phyloP scores from a whole-genome alignment of 2,888 invertebrate species.

The Eupithecia subfuscata region DNA sequence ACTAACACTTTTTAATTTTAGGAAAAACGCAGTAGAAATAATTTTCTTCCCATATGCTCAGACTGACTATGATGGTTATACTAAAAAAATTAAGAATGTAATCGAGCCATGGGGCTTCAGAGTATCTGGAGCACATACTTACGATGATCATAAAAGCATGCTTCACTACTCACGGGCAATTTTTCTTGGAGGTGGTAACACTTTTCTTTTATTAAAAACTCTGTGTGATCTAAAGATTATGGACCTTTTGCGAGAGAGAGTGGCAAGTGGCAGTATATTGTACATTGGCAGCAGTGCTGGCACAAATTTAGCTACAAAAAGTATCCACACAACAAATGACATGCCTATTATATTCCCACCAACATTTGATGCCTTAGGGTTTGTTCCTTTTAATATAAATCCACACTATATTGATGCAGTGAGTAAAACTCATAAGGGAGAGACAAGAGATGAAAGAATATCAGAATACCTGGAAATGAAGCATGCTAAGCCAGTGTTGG shows the following conservation, averaged over 20 bases:
- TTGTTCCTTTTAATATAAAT: constrained; percentile 93
- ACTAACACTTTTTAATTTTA: constrained; percentile 62
- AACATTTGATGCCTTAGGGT: constrained; percentile 87
- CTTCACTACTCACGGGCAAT: constrained; percentile 86
- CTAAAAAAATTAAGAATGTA: constrained; percentile 82
- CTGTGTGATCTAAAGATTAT: constrained; percentile 88
- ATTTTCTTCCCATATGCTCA: constrained; percentile 91
- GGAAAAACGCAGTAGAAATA: constrained; percentile 86
- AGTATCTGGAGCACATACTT: constrained; percentile 87
- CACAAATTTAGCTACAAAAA: constrained; percentile 91
- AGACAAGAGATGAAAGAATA: constrained; percentile 90
- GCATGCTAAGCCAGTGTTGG: constrained; percentile 85
- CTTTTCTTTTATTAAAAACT: constrained; percentile 88
- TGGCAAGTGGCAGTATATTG: constrained; percentile 85
- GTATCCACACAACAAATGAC: constrained; percentile 93
- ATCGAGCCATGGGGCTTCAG: constrained; percentile 87
- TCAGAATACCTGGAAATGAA: constrained; percentile 86
- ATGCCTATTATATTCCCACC: constrained; percentile 94
- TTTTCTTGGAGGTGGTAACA: constrained; percentile 92
- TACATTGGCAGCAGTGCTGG: constrained; percentile 93
- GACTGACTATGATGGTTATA: constrained; percentile 86
- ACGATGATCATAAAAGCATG: constrained; percentile 81
- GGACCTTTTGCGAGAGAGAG: constrained; percentile 84
- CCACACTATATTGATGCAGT: constrained; percentile 91
- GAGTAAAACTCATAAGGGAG: constrained; percentile 88